Conservation (phyloP, 2,888 invertebrate species). For the Tridacna gigas region DNA sequence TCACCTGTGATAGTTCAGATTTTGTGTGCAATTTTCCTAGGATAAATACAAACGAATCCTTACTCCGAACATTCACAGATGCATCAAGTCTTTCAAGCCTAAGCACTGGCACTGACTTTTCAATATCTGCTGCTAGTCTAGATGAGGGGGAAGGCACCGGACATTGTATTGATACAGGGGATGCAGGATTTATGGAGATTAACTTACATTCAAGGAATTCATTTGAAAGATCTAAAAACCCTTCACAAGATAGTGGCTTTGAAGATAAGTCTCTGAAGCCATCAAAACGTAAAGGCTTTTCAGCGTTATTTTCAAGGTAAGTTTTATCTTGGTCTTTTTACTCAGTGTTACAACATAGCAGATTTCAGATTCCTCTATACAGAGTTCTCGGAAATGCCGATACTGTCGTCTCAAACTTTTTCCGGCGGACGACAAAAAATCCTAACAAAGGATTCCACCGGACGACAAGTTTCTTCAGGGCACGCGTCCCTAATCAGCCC, state of each 20-base stretch:
- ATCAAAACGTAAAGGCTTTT: constrained; percentile 73
- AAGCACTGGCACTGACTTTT: constrained; percentile 82
- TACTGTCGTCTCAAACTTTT: too few relatives aligned
- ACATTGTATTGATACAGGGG: constrained; percentile 77
- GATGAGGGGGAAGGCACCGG: constrained; percentile 75
- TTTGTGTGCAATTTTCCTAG: constrained; percentile 73
- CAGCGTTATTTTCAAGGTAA: constrained; percentile 77
- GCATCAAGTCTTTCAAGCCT: constrained; percentile 82
- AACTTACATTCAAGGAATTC: constrained; percentile 81
- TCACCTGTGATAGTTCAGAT: constrained; percentile 75
- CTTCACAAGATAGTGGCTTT: constrained; percentile 76
- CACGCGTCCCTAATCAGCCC: too few relatives aligned
- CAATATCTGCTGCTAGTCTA: constrained; percentile 78
- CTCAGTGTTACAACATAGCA: too few relatives aligned
- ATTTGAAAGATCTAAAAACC: constrained; percentile 75
- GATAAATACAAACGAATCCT: constrained; percentile 70
- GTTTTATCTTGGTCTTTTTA: constrained; percentile 7
- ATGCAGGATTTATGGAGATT: constrained; percentile 81
- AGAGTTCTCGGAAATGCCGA: too few relatives aligned
- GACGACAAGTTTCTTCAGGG: too few relatives aligned
- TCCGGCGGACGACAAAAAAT: too few relatives aligned
- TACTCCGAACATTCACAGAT: constrained; percentile 74
- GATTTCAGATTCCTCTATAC: too few relatives aligned
- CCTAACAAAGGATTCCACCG: too few relatives aligned
- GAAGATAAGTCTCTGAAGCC: constrained; percentile 75